Percentiles rank a stretch among this genome's conserved stretches.
phyloP scores from a whole-genome alignment of 2,113 vertebrate genomes.

The Spea bombifrons region DNA sequence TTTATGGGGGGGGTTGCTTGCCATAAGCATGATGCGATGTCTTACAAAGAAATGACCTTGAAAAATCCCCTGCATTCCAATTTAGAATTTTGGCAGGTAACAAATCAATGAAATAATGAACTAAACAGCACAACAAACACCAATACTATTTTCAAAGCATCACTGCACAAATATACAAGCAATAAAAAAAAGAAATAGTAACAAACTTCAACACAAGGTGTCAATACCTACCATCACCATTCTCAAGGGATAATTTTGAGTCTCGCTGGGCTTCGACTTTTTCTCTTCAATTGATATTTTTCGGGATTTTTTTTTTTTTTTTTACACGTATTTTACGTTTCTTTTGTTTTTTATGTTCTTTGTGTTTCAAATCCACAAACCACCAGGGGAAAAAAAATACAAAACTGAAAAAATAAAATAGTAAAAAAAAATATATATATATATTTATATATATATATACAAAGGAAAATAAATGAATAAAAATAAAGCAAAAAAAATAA shows the following conservation, averaged over 20 bases:
- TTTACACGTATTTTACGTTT: neutral
- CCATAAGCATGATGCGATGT: neutral
- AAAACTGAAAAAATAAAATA: neutral
- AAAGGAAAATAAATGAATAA: conserved; percentile 13
- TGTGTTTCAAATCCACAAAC: conserved; percentile 32
- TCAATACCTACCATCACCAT: conserved; percentile 97
- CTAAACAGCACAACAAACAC: neutral
- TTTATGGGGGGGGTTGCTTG: neutral
- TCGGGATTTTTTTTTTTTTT: conserved; percentile 52
- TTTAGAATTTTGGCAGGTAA: conserved; percentile 9
- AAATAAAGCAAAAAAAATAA: conserved; percentile 60
- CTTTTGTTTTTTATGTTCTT: neutral
- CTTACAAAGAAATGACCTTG: conserved; percentile 37
- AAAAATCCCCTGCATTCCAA: conserved; percentile 7
- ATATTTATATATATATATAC: neutral
- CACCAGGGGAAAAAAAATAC: neutral
- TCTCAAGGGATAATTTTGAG: conserved; percentile 79
- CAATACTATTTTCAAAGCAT: conserved; percentile 11
- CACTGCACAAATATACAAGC: conserved; percentile 39
- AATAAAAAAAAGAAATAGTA: conserved; percentile 53
- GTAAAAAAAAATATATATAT: conserved; percentile 29
- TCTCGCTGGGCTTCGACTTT: conserved; percentile 70
- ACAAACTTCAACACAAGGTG: conserved; percentile 49
- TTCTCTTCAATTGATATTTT: conserved; percentile 65
- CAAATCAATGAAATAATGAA: conserved; percentile 12